These are phyloP conservation scores for Nansenia antarctica DNA, from an alignment of 2,113 vertebrate genomes.

Conservation along the genomic window DNA sequence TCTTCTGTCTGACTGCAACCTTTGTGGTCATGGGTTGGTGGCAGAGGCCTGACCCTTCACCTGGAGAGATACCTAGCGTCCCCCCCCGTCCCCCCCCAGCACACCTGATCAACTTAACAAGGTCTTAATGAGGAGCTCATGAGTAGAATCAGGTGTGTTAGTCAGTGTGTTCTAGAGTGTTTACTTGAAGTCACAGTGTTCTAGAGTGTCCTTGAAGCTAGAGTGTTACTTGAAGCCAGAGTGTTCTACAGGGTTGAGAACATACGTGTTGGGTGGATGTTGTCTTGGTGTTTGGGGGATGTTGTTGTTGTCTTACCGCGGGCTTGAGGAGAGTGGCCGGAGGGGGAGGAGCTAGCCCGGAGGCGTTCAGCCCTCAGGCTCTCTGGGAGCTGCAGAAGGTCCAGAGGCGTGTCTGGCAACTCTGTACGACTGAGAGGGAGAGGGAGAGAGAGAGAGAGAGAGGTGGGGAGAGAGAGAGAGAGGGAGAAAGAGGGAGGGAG, in stretches of 20 bases:
- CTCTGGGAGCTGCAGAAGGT: constrained; percentile 83
- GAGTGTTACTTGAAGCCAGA: no score
- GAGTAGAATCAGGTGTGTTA: background rate
- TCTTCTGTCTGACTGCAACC: background rate
- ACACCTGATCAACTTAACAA: no score
- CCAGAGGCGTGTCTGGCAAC: constrained; percentile 78
- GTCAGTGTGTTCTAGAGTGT: no score
- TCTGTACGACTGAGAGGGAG: constrained; percentile 76
- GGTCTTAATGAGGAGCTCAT: no score
- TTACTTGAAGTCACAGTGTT: no score
- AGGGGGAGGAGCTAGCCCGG: constrained; percentile 58
- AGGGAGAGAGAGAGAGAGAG: constrained; percentile 4
- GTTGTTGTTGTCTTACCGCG: constrained; percentile 59
- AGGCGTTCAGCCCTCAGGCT: constrained; percentile 68
- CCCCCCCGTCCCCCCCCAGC: no score
- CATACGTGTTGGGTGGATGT: no score
- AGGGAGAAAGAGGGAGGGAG: constrained; percentile 14
- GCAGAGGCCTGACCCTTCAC: no score
- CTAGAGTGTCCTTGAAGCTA: no score
- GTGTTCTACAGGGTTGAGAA: no score
- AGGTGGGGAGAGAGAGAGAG: background rate
- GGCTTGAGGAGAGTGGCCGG: constrained; percentile 64
- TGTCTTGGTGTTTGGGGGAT: no score
- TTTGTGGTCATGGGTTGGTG: background rate
- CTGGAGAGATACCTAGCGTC: no score